Conservation (phyloP, 1,140 invertebrate species). For the Sweltsa coloradensis region DNA sequence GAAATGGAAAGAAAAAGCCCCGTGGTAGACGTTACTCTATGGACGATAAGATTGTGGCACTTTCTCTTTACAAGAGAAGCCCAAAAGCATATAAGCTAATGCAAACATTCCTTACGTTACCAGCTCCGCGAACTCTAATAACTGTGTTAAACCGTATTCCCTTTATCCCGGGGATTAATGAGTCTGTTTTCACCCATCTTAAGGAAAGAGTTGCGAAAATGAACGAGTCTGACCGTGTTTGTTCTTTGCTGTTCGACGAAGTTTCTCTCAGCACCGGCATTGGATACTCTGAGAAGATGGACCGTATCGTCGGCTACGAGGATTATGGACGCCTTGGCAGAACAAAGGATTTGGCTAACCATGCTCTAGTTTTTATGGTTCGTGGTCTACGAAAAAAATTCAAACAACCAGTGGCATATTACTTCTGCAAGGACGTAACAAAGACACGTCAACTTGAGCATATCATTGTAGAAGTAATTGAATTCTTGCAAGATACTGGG, state of each 20-base stretch:
- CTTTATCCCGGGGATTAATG: constrained; percentile 1
- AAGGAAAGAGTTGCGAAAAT: not conserved
- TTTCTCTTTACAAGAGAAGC: not conserved
- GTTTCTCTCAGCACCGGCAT: constrained; percentile 9
- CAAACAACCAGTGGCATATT: constrained; percentile 17
- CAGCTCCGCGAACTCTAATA: not conserved
- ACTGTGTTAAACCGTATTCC: constrained; percentile 2
- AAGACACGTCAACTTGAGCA: constrained; percentile 1
- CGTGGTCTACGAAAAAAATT: constrained; percentile 13
- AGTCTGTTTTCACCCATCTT: not conserved
- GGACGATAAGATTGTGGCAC: not conserved
- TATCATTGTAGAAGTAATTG: constrained; percentile 7
- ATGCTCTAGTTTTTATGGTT: constrained; percentile 20
- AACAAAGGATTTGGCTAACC: constrained; percentile 15
- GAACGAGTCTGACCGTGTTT: constrained; percentile 6
- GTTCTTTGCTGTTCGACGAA: constrained; percentile 17
- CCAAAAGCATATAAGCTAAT: not conserved
- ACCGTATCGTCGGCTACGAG: constrained; percentile 18
- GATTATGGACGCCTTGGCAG: constrained; percentile 14
- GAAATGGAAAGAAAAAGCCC: not conserved
- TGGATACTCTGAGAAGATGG: constrained; percentile 9
- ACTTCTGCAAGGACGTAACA: constrained; percentile 8
- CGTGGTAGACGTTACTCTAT: not conserved
- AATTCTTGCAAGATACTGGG: not conserved
- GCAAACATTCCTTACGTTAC: not conserved